Evolutionary conservation across 2,113 vertebrate genomes (phyloP).

Genomic region (Hydrochoerus hydrochaeris): DNA sequence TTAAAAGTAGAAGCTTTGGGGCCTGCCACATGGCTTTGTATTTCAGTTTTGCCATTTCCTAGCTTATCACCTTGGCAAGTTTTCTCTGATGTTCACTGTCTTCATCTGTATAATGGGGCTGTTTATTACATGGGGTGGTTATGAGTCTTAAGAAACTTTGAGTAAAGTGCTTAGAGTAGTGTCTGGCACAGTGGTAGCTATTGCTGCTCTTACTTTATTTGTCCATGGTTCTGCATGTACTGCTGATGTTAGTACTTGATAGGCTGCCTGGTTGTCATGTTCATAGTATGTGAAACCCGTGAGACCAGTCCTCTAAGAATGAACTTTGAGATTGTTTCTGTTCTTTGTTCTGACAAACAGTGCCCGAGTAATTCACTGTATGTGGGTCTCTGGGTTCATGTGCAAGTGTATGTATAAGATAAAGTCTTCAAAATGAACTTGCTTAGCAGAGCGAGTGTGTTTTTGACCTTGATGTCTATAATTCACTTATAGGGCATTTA

Average conservation of each 20-base stretch:
- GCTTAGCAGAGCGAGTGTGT: neutral
- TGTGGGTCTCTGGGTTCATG: neutral
- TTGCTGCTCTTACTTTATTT: too few species aligned
- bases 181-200: neutral
- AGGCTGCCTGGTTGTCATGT: neutral
- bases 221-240: rapidly evolving
- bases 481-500: neutral
- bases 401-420: neutral
- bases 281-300: rapidly evolving
- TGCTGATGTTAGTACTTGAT: neutral
- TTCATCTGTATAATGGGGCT: neutral
- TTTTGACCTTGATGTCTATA: neutral
- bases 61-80: neutral
- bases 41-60: neutral
- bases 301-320: neutral
- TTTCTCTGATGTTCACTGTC: neutral
- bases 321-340: neutral
- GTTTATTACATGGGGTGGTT: neutral
- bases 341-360: neutral
- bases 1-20: neutral
- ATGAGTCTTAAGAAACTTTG: neutral
- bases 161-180: too few species aligned
- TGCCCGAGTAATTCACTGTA: neutral
- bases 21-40: neutral
- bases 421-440: neutral